phyloP scores from a whole-genome alignment of 2,797 vertebrate species.

The Oceanodroma leucorhoa region DNA sequence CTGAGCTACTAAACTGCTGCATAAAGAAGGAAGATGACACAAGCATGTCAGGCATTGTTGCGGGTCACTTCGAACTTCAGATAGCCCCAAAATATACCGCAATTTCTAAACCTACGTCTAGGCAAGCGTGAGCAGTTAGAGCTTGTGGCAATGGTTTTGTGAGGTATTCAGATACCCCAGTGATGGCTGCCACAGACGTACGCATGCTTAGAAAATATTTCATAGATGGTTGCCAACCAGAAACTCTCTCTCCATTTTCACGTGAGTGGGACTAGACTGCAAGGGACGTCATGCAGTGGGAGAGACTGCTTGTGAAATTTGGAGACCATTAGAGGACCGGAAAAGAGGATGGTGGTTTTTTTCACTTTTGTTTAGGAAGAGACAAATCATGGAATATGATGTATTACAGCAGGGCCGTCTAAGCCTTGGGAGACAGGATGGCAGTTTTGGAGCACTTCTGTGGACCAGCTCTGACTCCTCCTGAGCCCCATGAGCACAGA shows the following conservation, averaged over 20 bases:
- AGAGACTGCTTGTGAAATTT: not conserved
- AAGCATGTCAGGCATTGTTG: not conserved
- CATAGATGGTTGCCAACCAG: not conserved
- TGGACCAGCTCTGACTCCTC: not conserved
- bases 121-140: not conserved
- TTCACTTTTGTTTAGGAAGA: not conserved
- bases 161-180: not conserved
- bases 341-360: not conserved
- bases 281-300: not conserved
- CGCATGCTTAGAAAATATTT: not conserved
- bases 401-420: not conserved
- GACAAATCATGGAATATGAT: not conserved
- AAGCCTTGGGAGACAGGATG: not conserved
- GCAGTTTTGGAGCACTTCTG: not conserved
- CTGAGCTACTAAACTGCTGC: not conserved
- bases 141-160: not conserved
- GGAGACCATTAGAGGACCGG: not conserved
- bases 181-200: not conserved
- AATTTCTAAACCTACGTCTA: accelerated
- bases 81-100: not conserved
- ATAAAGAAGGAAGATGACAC: not conserved
- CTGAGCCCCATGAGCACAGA: not conserved
- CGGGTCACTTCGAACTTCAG: not conserved
- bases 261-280: not conserved
- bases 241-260: not conserved